A percentile compares a stretch with the other conserved stretches of the same genome.
phyloP scores from a whole-genome alignment of 1,140 invertebrate species.

The Micrasema minimum region DNA sequence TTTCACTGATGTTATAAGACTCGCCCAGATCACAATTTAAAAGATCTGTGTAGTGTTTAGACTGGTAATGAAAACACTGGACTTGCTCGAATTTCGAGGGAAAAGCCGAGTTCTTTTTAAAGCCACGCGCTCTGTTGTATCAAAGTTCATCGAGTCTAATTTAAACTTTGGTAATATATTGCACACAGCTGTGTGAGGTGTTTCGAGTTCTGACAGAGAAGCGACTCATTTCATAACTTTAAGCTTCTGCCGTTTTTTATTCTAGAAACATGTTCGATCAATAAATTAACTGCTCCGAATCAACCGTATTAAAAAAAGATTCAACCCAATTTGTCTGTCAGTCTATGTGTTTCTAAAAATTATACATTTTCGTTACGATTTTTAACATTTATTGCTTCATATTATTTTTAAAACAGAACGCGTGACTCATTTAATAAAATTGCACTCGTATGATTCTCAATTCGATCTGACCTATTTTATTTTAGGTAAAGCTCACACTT shows the following conservation, averaged over 20 bases:
- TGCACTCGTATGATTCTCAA: too few relatives aligned
- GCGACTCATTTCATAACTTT: conserved; percentile 30
- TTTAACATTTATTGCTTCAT: too few relatives aligned
- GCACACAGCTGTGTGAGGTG: conserved; percentile 47
- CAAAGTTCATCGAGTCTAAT: conserved; percentile 54
- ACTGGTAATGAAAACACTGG: conserved; percentile 36
- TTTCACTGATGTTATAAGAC: neutral
- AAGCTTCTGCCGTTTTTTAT: conserved; percentile 26
- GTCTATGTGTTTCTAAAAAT: too few relatives aligned
- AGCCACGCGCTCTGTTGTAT: conserved; percentile 46
- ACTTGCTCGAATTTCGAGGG: conserved; percentile 43
- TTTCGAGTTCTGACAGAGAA: conserved; percentile 35
- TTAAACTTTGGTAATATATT: conserved; percentile 54
- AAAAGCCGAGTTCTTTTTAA: conserved; percentile 40
- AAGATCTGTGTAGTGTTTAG: conserved; percentile 39
- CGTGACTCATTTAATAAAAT: too few relatives aligned
- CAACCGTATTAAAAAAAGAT: too few relatives aligned
- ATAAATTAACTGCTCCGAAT: too few relatives aligned
- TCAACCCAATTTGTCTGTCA: too few relatives aligned
- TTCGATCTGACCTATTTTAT: too few relatives aligned
- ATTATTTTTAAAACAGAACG: too few relatives aligned
- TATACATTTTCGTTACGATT: too few relatives aligned
- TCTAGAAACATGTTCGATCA: conserved; percentile 25
- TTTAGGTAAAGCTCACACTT: too few relatives aligned
- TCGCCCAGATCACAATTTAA: conserved; percentile 17